Base-by-base conservation (phyloP, 2,888 invertebrate genomes). In the Phaonia tiefii region DNA sequence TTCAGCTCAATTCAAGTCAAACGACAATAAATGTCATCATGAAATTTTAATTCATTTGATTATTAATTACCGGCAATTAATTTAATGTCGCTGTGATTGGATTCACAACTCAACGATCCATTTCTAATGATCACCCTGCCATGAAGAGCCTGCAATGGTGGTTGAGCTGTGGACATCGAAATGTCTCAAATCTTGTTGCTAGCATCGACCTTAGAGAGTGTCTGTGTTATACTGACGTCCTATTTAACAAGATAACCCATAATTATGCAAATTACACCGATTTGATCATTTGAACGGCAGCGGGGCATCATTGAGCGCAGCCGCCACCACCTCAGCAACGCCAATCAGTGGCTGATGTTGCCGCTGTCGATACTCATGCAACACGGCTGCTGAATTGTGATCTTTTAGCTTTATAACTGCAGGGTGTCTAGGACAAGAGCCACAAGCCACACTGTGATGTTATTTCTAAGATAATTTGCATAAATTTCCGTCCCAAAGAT, bases 221-320 rank as follows among this genome's bases (percentile, higher is more conserved):
- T 49, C 10, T 22, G 63, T 5, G 11, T 63, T 37, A 77, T 75
- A 63, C 78, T 78, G 78, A 81, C 81, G 81, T 81, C 63, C 81
- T 78, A 81, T 78, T 81, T 81, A 81, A 75, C 78, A 60, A 81
- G 81, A 81, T 78, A 81, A 81, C 78, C 81, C 75, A 81, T 81
- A 81, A 81, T 81, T 81, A 81, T 81, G 81, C 81, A 81, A 81
- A 81, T 81, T 63, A 49, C 63, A 65, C 75, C 71, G 31, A 71
- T 78, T 69, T 63, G 81, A 72, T 78, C 78, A 78, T 78, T 81
- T 75, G 63, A 72, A 81, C 39, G 75, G 78, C 81, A 78, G 81
- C 81, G 78, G 81, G 75, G 75, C 60, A 71, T 75, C 69, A 81
- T 75, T 75, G 78, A 75, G 75, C 72, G 75, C 69, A 75, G 78